Evolutionary conservation across 2,888 invertebrate genomes (phyloP), one percentile per base, ranked within the genome.

Genomic region (Stenichneumon culpator): DNA sequence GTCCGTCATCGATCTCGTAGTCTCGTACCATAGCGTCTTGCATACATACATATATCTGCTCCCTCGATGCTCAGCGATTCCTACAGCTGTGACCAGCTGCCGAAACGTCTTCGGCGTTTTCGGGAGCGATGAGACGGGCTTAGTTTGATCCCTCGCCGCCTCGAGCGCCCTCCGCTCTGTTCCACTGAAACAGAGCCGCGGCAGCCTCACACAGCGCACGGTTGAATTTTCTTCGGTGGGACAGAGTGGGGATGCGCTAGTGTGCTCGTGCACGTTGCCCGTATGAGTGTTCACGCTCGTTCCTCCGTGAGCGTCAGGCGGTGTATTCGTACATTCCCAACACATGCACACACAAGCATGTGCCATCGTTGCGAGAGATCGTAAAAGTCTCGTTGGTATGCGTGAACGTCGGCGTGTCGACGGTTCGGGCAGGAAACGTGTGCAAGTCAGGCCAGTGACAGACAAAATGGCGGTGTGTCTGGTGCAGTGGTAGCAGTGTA

Each of bases 401-500:
- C 70, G 83, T 82, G 63, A 63, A 77, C 28, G 67, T 84, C 73
- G 57, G 85, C 78, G 79, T 54, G 73, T 22, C 54, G 19, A 19
- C 36, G 70, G 32, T 74, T 52, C 79, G 75, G 79, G 54, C 74
- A 65, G 70, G 80, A 80, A 86, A 87, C 85, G 86, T 88, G 84
- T 83, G 84, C 82, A 84, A 88, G 86, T 87, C 88, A 88, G 88
- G 89, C 89, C 92, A 92, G 92, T 93, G 93, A 93, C 93, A 92
- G 91, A 89, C 89, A 92, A 92, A 91, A 93, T 93, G 93, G 92
- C 92, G 93, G 91, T 92, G 93, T 90, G 93, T 93, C 94, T 94
- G 94, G 96, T 96, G 96, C 96, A 95, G 95, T 94, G 94, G 94
- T 93, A 94, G 94, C 94, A 95, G 95, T 95, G 92, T 63, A 32